These are phyloP conservation scores for Hystrix brachyura DNA, from an alignment of 2,113 vertebrate species.

Conservation along the genomic window DNA sequence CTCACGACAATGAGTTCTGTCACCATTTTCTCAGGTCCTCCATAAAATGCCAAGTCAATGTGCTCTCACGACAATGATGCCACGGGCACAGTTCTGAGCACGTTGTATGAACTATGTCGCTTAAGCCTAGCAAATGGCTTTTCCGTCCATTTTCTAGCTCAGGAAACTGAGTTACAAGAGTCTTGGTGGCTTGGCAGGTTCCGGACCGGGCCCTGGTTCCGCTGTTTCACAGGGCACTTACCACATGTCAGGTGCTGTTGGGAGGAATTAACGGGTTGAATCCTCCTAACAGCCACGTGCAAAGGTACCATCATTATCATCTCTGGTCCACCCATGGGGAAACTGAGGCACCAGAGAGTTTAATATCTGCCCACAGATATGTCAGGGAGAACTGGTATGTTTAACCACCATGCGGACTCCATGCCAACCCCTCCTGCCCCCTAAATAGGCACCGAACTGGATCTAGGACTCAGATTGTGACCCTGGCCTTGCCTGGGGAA, in stretches of 20 bases:
- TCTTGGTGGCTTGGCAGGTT: not conserved
- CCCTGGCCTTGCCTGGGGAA: not conserved
- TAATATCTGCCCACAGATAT: not conserved
- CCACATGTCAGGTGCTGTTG: not conserved
- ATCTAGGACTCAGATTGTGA: not conserved
- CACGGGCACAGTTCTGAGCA: not conserved
- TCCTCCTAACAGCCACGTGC: not conserved
- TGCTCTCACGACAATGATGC: not conserved
- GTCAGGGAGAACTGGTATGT: not conserved
- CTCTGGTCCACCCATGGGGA: not conserved
- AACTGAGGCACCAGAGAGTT: not conserved
- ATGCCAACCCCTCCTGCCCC: not conserved
- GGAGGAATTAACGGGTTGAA: not conserved
- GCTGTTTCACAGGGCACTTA: not conserved
- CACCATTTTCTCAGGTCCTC: not conserved
- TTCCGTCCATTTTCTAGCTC: not conserved
- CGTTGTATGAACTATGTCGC: not conserved
- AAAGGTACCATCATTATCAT: not conserved
- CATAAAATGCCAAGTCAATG: not conserved
- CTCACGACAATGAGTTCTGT: too few relatives aligned
- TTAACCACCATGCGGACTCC: not conserved
- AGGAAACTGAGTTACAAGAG: too few relatives aligned
- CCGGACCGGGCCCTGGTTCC: too few relatives aligned
- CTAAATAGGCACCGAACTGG: not conserved
- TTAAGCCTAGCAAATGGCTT: too few relatives aligned